Evolutionary conservation across 2,888 invertebrate genomes (phyloP), one percentile per base, ranked within the genome.

Genomic region (Phania funesta): DNA sequence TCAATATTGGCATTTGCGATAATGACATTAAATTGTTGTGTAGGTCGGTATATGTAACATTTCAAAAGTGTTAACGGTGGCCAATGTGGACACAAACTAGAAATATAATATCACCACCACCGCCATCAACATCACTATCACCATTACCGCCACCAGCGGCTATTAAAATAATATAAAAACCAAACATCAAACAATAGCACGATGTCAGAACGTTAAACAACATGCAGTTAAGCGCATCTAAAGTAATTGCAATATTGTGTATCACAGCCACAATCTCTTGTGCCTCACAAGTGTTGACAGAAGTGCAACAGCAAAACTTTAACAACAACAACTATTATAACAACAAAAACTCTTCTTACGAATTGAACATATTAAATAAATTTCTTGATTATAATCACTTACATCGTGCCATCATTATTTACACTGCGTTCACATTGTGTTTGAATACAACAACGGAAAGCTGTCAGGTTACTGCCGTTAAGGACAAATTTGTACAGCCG

Each of bases 371-470:
- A 71, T 88, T 90, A 83, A 83, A 85, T 68, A 86, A 87, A 85
- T 89, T 90, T 84, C 83, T 90, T 67, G 84, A 86, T 58, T 83
- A 83, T 48, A 84, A 88, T 78, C 86, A 87, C 73, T 86, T 90
- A 74, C 84, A 84, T 65, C 88, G 89, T 83, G 87, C 86, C 68
- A 85, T 90, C 29, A 83, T 89, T n/a, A 79, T 88, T 54, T 83
- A 24, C 60, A 75, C 54, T 67, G 54, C 67, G 56, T 46, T 35
- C 22, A 44, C 20, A 52, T 13, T 18, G 18, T 32, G 9, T 50
- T 58, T n/a, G 29, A 48, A 11, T 16, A 38, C 18, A 4, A 13
- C 6, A 18, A 24, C 22, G 52, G 9, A 35, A 22, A 18, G 18
- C 29, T 24, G 18, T 0, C 54, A 18, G 32, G 58, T 58, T 65